phyloP scores from a whole-genome alignment of 2,888 invertebrate genomes.

The Smittia sp. region DNA sequence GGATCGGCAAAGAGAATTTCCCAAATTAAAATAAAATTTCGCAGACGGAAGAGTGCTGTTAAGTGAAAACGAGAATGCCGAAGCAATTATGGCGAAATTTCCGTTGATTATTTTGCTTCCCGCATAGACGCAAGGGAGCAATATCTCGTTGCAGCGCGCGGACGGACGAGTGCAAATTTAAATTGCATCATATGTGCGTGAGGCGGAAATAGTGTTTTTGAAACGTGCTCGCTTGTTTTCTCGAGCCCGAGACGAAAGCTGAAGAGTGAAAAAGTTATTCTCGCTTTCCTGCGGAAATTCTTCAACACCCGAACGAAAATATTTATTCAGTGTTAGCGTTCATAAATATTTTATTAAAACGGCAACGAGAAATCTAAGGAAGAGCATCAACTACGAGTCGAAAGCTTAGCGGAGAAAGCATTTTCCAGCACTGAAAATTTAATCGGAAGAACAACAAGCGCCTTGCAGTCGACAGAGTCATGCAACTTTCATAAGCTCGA shows the following conservation, averaged over 20 bases:
- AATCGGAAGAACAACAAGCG: conserved; percentile 15
- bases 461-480: not conserved
- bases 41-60: not conserved
- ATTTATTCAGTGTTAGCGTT: conserved; percentile 38
- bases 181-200: conserved; percentile 4
- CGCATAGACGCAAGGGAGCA: not conserved
- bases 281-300: not conserved
- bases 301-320: conserved; percentile 23
- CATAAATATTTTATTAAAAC: conserved; percentile 38
- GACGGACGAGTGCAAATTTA: not conserved
- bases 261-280: conserved; percentile 18
- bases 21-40: not conserved
- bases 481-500: conserved; percentile 24
- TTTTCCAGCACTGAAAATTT: conserved; percentile 6
- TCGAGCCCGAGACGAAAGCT: not conserved
- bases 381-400: not conserved
- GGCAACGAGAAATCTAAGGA: conserved; percentile 8
- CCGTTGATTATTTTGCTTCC: conserved; percentile 31
- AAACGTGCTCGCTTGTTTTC: conserved; percentile 9
- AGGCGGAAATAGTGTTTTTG: conserved; percentile 26
- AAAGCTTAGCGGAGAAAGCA: not conserved
- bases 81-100: conserved; percentile 32
- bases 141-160: not conserved
- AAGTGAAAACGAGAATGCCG: not conserved
- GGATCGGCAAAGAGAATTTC: not conserved